Evolutionary conservation across 2,797 vertebrate genomes (phyloP), one percentile per base, ranked within the genome.

Genomic region (Hafferia zeledoni): DNA sequence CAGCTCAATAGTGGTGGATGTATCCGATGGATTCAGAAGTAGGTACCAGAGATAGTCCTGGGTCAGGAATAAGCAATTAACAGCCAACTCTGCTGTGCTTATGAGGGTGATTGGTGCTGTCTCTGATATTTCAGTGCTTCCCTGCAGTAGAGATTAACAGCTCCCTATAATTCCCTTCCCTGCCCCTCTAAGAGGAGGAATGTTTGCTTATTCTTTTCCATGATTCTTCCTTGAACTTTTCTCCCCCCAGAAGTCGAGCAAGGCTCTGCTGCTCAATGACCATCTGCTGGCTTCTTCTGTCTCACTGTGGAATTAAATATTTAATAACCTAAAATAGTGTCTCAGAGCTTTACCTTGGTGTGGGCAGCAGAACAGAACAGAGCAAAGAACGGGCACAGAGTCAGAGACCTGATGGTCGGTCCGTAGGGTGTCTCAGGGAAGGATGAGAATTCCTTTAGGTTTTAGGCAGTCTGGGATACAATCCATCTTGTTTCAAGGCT

Each of bases 201-300:
- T 49, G 23, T 52, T 71, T 83, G 37, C 1, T 1, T 31, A 5
- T 27, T 44, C 30, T n/a, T 77, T 85, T 71, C 60, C 35, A 8
- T 53, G 1, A 25, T 81, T 83, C 30, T 80, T 83, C 44, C n/a
- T 80, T 61, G 35, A 78, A 68, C 37, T 70, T 64, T 69, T 80
- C 53, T 67, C 17, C 25, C 25, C 3, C 2, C 6, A 24, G 28
- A 64, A 83, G 47, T 47, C 17, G 2, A 65, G 37, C 15, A 8
- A 24, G 24, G 71, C 16, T 74, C 63, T 79, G 70, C 86, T 87
- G 55, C 43, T 20, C 55, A 37, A 65, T 85, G 84, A 83, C 94
- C 87, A 94, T 95, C 91, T 96, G 93, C 57, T 64, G 78, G 9
- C 20, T 87, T 56, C 57, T 77, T 74, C 67, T 56, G 44, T 39